These are phyloP conservation scores for Gallinago paraguaiae DNA, from an alignment of 2,113 vertebrate genomes.

Conservation along the genomic window DNA sequence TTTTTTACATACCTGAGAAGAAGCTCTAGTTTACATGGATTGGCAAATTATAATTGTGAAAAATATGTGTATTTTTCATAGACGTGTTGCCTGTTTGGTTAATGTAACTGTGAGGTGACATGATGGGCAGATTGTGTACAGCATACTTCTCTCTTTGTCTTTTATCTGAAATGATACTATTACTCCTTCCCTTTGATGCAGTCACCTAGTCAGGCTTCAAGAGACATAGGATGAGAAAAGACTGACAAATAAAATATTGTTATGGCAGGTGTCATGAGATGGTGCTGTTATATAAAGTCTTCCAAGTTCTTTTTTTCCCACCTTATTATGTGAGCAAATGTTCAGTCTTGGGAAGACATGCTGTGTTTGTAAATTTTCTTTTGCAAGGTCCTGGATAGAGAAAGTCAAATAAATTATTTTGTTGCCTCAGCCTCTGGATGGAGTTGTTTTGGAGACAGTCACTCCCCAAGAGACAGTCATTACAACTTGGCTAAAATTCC, in stretches of 20 bases:
- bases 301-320: background rate
- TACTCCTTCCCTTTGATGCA: constrained; percentile 48
- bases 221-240: constrained; percentile 31
- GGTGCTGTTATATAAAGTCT: constrained; percentile 18
- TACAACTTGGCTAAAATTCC: background rate
- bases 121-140: constrained; percentile 46
- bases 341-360: background rate
- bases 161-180: constrained; percentile 45
- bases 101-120: background rate
- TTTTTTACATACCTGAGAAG: background rate
- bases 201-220: constrained; percentile 36
- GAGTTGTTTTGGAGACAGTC: background rate
- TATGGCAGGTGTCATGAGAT: constrained; percentile 25
- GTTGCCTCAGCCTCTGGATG: background rate
- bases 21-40: background rate
- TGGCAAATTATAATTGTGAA: background rate
- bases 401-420: background rate
- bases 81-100: background rate
- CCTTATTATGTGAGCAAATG: background rate
- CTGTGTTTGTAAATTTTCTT: constrained; percentile 32
- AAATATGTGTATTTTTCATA: background rate
- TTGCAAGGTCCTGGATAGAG: background rate
- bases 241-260: constrained; percentile 58
- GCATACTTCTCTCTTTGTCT: constrained; percentile 12
- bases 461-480: background rate